These are phyloP conservation scores for Channa maculata DNA, from an alignment of 2,113 vertebrate genomes.

Conservation along the genomic window DNA sequence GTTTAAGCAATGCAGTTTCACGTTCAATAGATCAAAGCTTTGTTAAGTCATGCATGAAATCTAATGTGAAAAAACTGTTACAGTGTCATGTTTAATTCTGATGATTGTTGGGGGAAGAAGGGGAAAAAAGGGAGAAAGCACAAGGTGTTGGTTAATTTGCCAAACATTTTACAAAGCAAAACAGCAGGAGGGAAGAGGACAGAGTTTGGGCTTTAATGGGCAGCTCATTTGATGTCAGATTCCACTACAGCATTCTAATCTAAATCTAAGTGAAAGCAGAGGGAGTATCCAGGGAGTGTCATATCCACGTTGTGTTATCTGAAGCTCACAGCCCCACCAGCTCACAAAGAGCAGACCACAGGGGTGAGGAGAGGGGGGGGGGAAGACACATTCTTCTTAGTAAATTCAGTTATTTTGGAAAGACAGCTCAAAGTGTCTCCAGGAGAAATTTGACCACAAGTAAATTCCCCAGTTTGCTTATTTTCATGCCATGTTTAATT, in stretches of 20 bases:
- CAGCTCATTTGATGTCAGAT: slow-evolving; percentile 70
- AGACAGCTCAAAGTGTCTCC: slow-evolving; percentile 30
- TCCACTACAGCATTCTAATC: slow-evolving; percentile 62
- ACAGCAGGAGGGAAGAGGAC: slow-evolving; percentile 40
- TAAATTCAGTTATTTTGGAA: slow-evolving; percentile 35
- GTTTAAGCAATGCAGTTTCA: slow-evolving; percentile 34
- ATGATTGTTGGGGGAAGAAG: slow-evolving; percentile 13
- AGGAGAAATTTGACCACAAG: slow-evolving; percentile 35
- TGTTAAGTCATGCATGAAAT: slow-evolving; percentile 51
- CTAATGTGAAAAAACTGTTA: slow-evolving; percentile 43
- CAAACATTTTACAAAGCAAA: slow-evolving; percentile 60
- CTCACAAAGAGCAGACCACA: slow-evolving; percentile 67
- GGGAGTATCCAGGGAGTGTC: slow-evolving; percentile 70
- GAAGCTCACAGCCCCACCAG: slow-evolving; percentile 62
- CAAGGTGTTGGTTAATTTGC: slow-evolving; percentile 47
- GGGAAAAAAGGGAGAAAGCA: background rate
- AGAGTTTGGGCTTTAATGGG: slow-evolving; percentile 71
- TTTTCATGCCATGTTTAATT: slow-evolving; percentile 4
- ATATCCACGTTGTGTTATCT: slow-evolving; percentile 76
- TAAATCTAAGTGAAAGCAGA: slow-evolving; percentile 72
- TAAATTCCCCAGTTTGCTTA: slow-evolving; percentile 29
- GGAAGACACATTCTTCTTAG: slow-evolving; percentile 29
- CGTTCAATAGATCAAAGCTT: slow-evolving; percentile 53
- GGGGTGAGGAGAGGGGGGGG: slow-evolving; percentile 17
- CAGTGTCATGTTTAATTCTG: slow-evolving; percentile 56